A percentile compares a stretch with the other conserved stretches of the same genome.
These are phyloP conservation scores for Drosophila recens DNA, from an alignment of 2,888 invertebrate genomes.

Conservation along the genomic window DNA sequence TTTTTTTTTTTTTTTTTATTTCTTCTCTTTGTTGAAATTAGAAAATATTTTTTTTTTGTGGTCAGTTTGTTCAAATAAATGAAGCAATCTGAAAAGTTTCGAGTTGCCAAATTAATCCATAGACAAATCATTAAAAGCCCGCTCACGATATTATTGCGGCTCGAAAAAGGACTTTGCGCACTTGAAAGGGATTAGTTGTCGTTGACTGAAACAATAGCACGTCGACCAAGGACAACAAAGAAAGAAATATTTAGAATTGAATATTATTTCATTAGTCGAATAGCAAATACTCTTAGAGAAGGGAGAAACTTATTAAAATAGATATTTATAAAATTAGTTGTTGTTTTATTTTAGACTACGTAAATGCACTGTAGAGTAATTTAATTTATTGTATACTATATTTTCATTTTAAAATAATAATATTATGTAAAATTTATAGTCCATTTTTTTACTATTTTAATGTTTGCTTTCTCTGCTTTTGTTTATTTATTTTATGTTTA, in stretches of 20 bases:
- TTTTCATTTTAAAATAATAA: not conserved
- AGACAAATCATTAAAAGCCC: conserved; percentile 62
- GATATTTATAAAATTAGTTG: too few relatives aligned
- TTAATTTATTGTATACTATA: not conserved
- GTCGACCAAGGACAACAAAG: not conserved
- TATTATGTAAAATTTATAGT: too few relatives aligned
- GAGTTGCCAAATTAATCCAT: conserved; percentile 63
- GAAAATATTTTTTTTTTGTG: conserved; percentile 38
- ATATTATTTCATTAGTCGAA: not conserved
- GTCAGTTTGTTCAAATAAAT: conserved; percentile 58
- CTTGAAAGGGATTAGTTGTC: conserved; percentile 67
- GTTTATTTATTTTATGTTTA: too few relatives aligned
- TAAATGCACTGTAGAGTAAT: too few relatives aligned
- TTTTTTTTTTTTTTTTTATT: not conserved
- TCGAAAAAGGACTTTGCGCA: conserved; percentile 63
- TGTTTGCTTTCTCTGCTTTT: too few relatives aligned
- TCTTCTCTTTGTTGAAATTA: conserved; percentile 21
- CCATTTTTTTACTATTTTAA: too few relatives aligned
- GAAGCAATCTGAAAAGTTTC: conserved; percentile 43
- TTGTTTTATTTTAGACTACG: too few relatives aligned
- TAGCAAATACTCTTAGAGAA: not conserved
- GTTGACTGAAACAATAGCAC: conserved; percentile 34
- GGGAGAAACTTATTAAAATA: too few relatives aligned
- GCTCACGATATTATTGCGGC: conserved; percentile 42
- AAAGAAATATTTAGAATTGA: not conserved